Evolutionary conservation across 2,113 vertebrate genomes (phyloP).

Genomic region (Cryptoleucopteryx plumbea): DNA sequence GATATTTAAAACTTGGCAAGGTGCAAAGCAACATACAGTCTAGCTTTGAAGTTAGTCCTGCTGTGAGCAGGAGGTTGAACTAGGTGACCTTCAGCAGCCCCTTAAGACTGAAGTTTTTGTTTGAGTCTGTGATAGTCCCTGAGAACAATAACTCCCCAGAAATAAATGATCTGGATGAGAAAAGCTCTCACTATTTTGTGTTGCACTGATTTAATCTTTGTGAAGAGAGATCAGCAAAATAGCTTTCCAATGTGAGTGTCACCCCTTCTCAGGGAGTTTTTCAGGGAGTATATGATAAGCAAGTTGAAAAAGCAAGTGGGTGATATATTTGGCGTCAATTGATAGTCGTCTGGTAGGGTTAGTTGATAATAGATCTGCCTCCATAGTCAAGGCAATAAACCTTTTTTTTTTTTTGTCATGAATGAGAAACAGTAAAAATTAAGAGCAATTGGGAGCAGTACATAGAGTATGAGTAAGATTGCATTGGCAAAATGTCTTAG

Average conservation of each 20-base stretch:
- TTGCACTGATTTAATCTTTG: not conserved
- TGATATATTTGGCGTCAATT: not conserved
- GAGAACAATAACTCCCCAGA: not conserved
- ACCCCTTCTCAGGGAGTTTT: not conserved
- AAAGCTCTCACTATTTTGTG: not conserved
- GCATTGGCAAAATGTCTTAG: not conserved
- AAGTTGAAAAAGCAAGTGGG: not conserved
- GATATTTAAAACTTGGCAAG: not conserved
- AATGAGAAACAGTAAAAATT: not conserved
- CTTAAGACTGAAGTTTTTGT: not conserved
- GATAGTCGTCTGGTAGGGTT: not conserved
- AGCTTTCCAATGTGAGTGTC: not conserved
- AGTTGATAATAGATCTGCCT: not conserved
- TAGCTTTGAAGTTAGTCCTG: not conserved
- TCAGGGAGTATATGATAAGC: not conserved
- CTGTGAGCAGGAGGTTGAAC: not conserved
- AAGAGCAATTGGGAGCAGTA: not conserved
- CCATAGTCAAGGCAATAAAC: not conserved
- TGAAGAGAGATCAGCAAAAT: not conserved
- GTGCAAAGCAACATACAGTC: not conserved
- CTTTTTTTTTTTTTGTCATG: not conserved
- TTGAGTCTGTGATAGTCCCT: not conserved
- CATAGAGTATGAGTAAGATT: not conserved
- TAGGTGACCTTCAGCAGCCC: not conserved
- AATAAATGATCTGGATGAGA: not conserved